A percentile compares a stretch with the other conserved stretches of the same genome.
Conservation (phyloP, 2,797 vertebrate species). For the Acanthornis magna region DNA sequence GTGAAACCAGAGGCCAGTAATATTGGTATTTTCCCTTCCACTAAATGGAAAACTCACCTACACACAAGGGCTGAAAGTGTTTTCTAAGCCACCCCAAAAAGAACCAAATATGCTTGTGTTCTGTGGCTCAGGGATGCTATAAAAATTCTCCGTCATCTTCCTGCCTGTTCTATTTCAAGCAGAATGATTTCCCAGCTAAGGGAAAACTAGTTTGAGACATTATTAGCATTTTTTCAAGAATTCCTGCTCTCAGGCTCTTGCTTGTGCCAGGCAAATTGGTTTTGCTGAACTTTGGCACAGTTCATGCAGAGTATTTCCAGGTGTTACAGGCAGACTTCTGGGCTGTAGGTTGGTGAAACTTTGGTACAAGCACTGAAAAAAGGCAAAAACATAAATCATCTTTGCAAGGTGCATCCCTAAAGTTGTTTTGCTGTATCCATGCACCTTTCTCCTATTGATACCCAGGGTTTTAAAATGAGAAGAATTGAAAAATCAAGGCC, state of each 20-base stretch:
- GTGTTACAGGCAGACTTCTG: slow-evolving; percentile 27
- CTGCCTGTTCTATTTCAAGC: slow-evolving; percentile 22
- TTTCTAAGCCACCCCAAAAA: background rate
- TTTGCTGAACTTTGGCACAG: slow-evolving; percentile 39
- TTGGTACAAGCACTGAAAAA: slow-evolving; percentile 14
- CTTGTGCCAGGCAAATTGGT: slow-evolving; percentile 50
- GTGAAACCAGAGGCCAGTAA: background rate
- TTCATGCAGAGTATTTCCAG: background rate
- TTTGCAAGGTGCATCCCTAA: background rate
- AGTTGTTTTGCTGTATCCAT: background rate
- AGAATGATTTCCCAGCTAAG: slow-evolving; percentile 54
- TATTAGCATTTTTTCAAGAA: slow-evolving; percentile 69
- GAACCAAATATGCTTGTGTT: background rate
- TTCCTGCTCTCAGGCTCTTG: slow-evolving; percentile 23
- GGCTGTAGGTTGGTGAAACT: background rate
- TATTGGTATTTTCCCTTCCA: background rate
- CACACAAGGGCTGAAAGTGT: background rate
- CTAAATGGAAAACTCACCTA: background rate
- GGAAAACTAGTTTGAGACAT: slow-evolving; percentile 55
- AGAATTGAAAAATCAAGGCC: background rate
- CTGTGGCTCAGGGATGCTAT: background rate
- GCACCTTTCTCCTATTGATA: background rate
- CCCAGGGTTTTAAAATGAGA: background rate
- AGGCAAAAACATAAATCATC: background rate
- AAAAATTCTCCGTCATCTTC: background rate